phyloP scores from a whole-genome alignment of 2,888 invertebrate species.

The Oscheius sp. region DNA sequence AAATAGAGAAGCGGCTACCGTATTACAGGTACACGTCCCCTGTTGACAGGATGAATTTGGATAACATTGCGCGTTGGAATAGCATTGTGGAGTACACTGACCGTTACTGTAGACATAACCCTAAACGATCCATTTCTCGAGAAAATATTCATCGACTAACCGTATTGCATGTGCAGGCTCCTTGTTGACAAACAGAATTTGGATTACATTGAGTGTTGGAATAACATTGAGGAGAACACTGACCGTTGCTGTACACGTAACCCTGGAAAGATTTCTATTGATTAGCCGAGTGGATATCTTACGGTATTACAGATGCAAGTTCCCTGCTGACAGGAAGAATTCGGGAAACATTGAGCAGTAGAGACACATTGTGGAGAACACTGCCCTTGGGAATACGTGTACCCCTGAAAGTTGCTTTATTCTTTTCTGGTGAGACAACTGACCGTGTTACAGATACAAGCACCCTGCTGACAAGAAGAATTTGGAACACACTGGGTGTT shows the following conservation, averaged over 20 bases:
- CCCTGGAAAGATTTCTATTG: slow-evolving; percentile 22
- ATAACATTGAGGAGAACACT: slow-evolving; percentile 23
- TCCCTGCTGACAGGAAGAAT: slow-evolving; percentile 33
- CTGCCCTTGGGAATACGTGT: slow-evolving; percentile 1
- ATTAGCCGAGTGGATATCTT: neutral
- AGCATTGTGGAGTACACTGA: slow-evolving; percentile 25
- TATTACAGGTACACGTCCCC: slow-evolving; percentile 25
- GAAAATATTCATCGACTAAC: slow-evolving; percentile 5
- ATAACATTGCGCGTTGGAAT: slow-evolving; percentile 10
- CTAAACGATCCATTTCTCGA: neutral
- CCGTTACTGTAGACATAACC: slow-evolving; percentile 15
- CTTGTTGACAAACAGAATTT: slow-evolving; percentile 31
- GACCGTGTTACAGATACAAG: slow-evolving; percentile 32
- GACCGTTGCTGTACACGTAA: slow-evolving; percentile 30
- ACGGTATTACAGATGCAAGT: slow-evolving; percentile 29
- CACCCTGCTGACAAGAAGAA: slow-evolving; percentile 25
- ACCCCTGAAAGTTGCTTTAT: slow-evolving; percentile 15
- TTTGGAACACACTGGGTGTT: slow-evolving; percentile 18
- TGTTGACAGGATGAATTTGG: slow-evolving; percentile 27
- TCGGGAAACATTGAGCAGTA: slow-evolving; percentile 12
- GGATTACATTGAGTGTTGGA: slow-evolving; percentile 21
- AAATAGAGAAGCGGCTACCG: slow-evolving; percentile 4
- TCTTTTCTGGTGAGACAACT: neutral
- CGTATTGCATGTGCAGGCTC: slow-evolving; percentile 17
- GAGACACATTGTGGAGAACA: slow-evolving; percentile 26